Evolutionary conservation across 1,140 invertebrate genomes (phyloP).

Genomic region (Apocrypta bakeri): DNA sequence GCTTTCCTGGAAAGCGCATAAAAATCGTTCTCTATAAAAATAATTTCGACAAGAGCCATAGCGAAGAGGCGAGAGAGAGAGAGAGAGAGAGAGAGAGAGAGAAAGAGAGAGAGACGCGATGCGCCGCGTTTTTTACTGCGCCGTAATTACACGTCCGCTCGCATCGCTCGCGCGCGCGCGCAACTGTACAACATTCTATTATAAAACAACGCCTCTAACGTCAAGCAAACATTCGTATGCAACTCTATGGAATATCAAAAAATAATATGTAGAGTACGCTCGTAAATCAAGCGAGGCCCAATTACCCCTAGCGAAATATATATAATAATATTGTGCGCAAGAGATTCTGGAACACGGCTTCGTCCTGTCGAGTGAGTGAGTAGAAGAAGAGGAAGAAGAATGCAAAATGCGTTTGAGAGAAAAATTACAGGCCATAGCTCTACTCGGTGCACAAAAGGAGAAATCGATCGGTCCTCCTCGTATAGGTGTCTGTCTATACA

Average conservation of each 20-base stretch:
- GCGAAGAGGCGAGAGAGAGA: neutral
- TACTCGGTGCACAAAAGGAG: neutral
- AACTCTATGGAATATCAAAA: neutral
- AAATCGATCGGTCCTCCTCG: neutral
- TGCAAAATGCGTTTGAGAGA: neutral
- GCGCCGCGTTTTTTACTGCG: neutral
- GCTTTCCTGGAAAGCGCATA: constrained; percentile 30
- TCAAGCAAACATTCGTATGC: neutral
- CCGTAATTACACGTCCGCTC: neutral
- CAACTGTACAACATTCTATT: neutral
- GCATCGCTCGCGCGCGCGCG: constrained; percentile 2
- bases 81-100: neutral
- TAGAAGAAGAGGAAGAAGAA: neutral
- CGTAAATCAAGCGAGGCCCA: too few species aligned
- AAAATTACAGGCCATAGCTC: neutral
- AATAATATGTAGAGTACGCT: neutral
- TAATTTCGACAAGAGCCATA: neutral
- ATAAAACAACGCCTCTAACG: neutral
- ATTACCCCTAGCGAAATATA: too few species aligned
- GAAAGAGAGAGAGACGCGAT: neutral
- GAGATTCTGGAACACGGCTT: neutral
- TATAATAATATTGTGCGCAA: neutral
- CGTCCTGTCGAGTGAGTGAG: too few species aligned
- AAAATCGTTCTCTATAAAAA: constrained; percentile 7
- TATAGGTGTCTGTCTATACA: neutral